phyloP scores from a whole-genome alignment of 1,140 invertebrate species.

The Venustaconcha ellipsiformis region DNA sequence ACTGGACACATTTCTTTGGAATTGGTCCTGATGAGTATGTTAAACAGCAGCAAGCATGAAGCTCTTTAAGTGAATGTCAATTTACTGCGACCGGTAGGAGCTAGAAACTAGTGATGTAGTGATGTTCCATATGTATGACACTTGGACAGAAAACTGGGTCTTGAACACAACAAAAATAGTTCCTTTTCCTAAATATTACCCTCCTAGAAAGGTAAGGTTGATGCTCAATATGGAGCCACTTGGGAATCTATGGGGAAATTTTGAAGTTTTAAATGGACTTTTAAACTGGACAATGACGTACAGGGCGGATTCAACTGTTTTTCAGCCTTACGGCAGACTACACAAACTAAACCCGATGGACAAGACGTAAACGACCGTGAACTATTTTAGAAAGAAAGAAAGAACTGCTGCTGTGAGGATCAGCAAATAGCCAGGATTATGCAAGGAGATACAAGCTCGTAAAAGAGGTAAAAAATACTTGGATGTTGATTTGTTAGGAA shows the following conservation, averaged over 20 bases:
- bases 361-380: conserved; percentile 8
- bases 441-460: conserved; percentile 73
- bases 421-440: conserved; percentile 74
- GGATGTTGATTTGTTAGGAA: conserved; percentile 76
- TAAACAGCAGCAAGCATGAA: no score
- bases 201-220: conserved; percentile 48
- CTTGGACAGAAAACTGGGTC: conserved; percentile 21
- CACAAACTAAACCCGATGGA: conserved; percentile 15
- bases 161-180: conserved; percentile 18
- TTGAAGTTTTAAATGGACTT: conserved; percentile 24
- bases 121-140: conserved; percentile 50
- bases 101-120: conserved; percentile 40
- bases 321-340: conserved; percentile 39
- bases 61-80: no score
- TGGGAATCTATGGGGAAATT: conserved; percentile 35
- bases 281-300: conserved; percentile 61
- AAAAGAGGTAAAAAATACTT: conserved; percentile 70
- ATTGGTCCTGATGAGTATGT: no score
- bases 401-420: conserved; percentile 74
- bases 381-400: conserved; percentile 25
- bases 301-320: conserved; percentile 48
- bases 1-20: no score
- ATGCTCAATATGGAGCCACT: conserved; percentile 51
- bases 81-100: no score
- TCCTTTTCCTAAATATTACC: conserved; percentile 35